phyloP scores from a whole-genome alignment of 1,140 invertebrate genomes.

The Aleiodes sp. region DNA sequence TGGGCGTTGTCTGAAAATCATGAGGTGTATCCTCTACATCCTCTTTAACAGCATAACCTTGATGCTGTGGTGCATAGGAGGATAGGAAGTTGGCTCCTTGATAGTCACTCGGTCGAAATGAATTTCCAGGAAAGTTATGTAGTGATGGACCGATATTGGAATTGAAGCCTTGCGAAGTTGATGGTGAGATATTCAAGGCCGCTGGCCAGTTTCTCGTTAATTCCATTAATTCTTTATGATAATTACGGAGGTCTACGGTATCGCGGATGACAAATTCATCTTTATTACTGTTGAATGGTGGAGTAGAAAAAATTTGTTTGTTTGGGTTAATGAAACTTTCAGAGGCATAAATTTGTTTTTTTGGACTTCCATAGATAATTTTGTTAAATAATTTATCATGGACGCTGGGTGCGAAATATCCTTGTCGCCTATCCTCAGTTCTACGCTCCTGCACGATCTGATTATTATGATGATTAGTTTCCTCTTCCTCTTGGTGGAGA shows the following conservation, averaged over 20 bases:
- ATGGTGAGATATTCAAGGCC: background rate
- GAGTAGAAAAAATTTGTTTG: background rate
- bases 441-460: background rate
- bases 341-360: background rate
- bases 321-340: background rate
- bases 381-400: background rate
- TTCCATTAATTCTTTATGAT: slow-evolving; percentile 20
- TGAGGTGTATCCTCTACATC: slow-evolving; percentile 15
- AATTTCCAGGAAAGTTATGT: background rate
- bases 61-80: background rate
- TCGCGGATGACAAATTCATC: background rate
- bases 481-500: background rate
- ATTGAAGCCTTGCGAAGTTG: background rate
- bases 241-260: slow-evolving; percentile 9
- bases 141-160: background rate
- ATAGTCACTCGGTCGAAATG: background rate
- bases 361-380: background rate
- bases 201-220: slow-evolving; percentile 9
- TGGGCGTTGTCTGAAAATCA: slow-evolving; percentile 20
- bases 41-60: slow-evolving; percentile 24
- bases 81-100: background rate
- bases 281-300: background rate
- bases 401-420: background rate
- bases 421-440: background rate
- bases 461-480: slow-evolving; percentile 4